A percentile compares a stretch with the other conserved stretches of the same genome.
phyloP scores from a whole-genome alignment of 1,140 invertebrate genomes.

The Scaptomyza pallida region DNA sequence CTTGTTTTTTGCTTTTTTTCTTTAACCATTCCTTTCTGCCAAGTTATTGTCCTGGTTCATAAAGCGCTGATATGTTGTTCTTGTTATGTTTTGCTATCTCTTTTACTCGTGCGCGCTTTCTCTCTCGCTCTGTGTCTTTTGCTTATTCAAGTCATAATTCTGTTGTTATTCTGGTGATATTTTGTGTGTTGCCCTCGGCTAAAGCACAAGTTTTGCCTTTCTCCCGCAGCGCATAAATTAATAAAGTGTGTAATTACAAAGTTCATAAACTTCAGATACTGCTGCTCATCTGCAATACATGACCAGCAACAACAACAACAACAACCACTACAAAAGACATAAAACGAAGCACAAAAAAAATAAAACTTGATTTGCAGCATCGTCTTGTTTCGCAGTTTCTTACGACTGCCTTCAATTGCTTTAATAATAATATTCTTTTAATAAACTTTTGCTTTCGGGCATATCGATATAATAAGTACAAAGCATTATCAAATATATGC shows the following conservation, averaged over 20 bases:
- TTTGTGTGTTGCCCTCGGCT: constrained; percentile 19
- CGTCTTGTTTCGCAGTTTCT: neutral
- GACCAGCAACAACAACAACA: constrained; percentile 48
- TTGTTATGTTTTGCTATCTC: constrained; percentile 7
- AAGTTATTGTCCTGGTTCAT: constrained; percentile 40
- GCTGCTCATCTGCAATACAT: constrained; percentile 68
- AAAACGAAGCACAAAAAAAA: neutral
- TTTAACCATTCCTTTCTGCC: neutral
- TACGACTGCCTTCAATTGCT: neutral
- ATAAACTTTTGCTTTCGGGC: neutral
- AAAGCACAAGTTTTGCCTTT: constrained; percentile 44
- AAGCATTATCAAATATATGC: too few relatives aligned
- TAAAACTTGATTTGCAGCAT: constrained; percentile 34
- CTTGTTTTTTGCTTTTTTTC: neutral
- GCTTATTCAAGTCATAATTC: constrained; percentile 12
- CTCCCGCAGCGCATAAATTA: constrained; percentile 78
- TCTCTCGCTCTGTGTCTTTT: neutral
- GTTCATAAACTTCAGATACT: constrained; percentile 77
- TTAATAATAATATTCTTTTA: too few relatives aligned
- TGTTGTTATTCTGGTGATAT: constrained; percentile 32
- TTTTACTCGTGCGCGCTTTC: neutral
- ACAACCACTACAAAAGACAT: constrained; percentile 7
- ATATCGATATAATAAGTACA: too few relatives aligned
- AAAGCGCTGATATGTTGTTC: constrained; percentile 72
- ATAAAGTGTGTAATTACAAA: constrained; percentile 83